phyloP scores from a whole-genome alignment of 2,888 invertebrate genomes.

The Lasioglossum figueresi region DNA sequence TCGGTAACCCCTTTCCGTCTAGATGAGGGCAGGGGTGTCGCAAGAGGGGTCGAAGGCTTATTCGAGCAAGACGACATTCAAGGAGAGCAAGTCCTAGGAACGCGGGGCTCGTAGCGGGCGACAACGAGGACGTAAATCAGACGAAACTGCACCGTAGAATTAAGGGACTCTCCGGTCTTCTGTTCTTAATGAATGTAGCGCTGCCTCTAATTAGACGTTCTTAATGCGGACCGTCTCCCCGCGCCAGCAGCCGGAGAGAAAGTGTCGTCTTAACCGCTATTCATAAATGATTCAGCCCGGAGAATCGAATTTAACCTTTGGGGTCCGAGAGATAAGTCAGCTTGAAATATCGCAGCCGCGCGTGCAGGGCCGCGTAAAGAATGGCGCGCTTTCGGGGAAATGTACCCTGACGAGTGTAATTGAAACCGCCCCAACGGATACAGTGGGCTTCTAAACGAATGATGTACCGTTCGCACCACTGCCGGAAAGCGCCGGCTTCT shows the following conservation, averaged over 20 bases:
- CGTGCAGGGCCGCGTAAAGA: constrained; percentile 4
- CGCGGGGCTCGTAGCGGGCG: constrained; percentile 61
- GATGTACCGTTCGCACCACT: neutral
- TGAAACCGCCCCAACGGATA: constrained; percentile 9
- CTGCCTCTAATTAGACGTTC: constrained; percentile 80
- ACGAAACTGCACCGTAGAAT: constrained; percentile 76
- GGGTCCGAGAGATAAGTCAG: constrained; percentile 47
- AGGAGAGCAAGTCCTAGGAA: constrained; percentile 70
- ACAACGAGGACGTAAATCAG: constrained; percentile 78
- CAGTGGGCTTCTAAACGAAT: neutral
- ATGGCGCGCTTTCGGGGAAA: constrained; percentile 19
- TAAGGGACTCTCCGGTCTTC: constrained; percentile 76
- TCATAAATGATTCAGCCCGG: constrained; percentile 65
- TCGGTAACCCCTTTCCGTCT: constrained; percentile 68
- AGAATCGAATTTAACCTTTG: constrained; percentile 59
- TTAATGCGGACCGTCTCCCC: constrained; percentile 64
- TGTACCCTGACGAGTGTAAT: constrained; percentile 20
- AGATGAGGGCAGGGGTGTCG: neutral
- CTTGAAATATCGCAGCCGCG: constrained; percentile 42
- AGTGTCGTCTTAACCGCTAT: constrained; percentile 65
- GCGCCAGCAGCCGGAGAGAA: constrained; percentile 46
- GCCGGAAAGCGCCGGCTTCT: neutral
- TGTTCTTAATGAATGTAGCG: constrained; percentile 79
- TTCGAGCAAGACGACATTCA: constrained; percentile 45
- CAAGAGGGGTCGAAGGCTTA: constrained; percentile 2